Conservation (phyloP, 2,888 invertebrate genomes). For the Polydrusus tereticollis region DNA sequence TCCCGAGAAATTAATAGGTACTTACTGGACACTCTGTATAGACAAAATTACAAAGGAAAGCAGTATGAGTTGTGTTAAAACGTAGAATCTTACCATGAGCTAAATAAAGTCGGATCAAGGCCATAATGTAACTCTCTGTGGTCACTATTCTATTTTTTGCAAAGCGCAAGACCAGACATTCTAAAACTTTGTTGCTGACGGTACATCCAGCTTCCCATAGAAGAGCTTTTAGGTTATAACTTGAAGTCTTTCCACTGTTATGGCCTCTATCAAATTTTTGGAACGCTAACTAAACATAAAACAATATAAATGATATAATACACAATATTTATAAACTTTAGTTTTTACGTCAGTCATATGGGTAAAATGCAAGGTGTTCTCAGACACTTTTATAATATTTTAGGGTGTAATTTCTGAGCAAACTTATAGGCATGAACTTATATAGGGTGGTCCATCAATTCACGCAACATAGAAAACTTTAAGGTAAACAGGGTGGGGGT, state of each 20-base stretch:
- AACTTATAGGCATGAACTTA: too few species aligned
- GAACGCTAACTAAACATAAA: conserved; percentile 70
- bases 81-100: conserved; percentile 72
- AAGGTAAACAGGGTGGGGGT: too few species aligned
- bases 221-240: conserved; percentile 75
- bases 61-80: too few species aligned
- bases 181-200: conserved; percentile 82
- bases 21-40: too few species aligned
- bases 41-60: too few species aligned
- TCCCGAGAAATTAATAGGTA: too few species aligned
- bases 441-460: too few species aligned
- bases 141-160: conserved; percentile 72
- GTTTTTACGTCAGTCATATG: too few species aligned
- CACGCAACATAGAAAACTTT: too few species aligned
- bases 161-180: conserved; percentile 77
- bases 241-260: conserved; percentile 72
- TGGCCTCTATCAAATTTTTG: conserved; percentile 72
- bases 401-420: too few species aligned
- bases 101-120: conserved; percentile 74
- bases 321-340: background rate
- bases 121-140: conserved; percentile 75
- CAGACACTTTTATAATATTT: too few species aligned
- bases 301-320: background rate
- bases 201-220: conserved; percentile 79
- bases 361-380: too few species aligned